Percentiles rank a stretch among this genome's conserved stretches.
Conservation (phyloP, 2,113 vertebrate species). For the Sminthopsis crassicaudata region DNA sequence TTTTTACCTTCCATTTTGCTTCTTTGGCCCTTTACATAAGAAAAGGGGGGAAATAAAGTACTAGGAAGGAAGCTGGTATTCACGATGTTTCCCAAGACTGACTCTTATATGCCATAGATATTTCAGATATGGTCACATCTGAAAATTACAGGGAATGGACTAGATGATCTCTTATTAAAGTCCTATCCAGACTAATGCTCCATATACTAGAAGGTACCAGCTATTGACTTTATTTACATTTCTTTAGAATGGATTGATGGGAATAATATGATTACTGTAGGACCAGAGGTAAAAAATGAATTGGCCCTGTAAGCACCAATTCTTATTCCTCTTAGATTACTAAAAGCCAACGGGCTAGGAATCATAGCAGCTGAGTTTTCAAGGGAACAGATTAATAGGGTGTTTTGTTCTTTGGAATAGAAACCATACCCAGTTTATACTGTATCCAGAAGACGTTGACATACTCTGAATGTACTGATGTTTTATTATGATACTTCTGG, state of each 20-base stretch:
- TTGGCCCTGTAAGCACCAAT: slow-evolving; percentile 51
- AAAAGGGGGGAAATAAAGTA: background rate
- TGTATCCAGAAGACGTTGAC: slow-evolving; percentile 41
- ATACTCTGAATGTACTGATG: slow-evolving; percentile 20
- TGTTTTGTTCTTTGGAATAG: slow-evolving; percentile 43
- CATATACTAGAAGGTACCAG: slow-evolving; percentile 7
- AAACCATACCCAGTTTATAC: slow-evolving; percentile 47
- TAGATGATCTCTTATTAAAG: background rate
- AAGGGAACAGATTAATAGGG: slow-evolving; percentile 47
- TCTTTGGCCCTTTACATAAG: background rate
- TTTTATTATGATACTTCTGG: slow-evolving; percentile 61
- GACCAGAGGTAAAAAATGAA: slow-evolving; percentile 61
- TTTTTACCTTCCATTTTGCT: background rate
- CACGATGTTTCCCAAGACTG: background rate
- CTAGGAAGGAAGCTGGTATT: background rate
- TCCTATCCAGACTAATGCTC: slow-evolving; percentile 8
- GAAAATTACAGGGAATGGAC: background rate
- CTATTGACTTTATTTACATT: slow-evolving; percentile 61
- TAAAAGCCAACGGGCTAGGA: slow-evolving; percentile 40
- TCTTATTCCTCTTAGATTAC: slow-evolving; percentile 42
- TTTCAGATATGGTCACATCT: slow-evolving; percentile 25
- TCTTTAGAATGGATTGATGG: slow-evolving; percentile 57
- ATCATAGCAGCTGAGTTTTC: slow-evolving; percentile 47
- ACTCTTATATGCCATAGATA: slow-evolving; percentile 9
- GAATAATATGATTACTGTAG: slow-evolving; percentile 67